These are phyloP conservation scores for Diarsia rubi DNA, from an alignment of 2,888 invertebrate genomes.

Conservation along the genomic window DNA sequence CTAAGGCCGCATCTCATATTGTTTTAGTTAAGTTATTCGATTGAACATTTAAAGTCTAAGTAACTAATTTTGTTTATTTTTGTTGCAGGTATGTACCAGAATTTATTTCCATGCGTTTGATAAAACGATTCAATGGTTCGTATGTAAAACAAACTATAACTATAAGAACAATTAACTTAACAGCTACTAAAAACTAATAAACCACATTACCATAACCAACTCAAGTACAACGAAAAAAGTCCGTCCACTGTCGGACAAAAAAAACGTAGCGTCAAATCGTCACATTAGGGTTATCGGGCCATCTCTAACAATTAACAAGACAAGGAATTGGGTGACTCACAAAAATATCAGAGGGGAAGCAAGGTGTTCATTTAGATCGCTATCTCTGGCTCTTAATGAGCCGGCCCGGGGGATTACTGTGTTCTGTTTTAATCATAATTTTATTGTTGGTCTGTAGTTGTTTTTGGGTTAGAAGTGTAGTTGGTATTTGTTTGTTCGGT, in stretches of 20 bases:
- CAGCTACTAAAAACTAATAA: conserved; percentile 3
- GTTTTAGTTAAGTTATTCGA: too few species aligned
- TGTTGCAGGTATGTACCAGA: conserved; percentile 54
- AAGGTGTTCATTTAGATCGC: conserved; percentile 66
- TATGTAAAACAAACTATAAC: conserved; percentile 1
- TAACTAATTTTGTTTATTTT: not conserved
- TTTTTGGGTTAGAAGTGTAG: conserved; percentile 18
- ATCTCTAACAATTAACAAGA: conserved; percentile 65
- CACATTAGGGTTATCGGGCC: conserved; percentile 62
- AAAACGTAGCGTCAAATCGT: conserved; percentile 60
- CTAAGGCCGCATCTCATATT: not conserved
- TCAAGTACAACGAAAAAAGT: conserved; percentile 13
- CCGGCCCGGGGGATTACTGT: conserved; percentile 24
- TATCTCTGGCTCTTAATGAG: conserved; percentile 66
- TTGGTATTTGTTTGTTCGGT: not conserved
- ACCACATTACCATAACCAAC: conserved; percentile 11
- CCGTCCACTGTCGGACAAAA: conserved; percentile 26
- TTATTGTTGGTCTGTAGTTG: conserved; percentile 10
- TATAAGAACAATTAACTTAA: not conserved
- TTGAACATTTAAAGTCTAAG: not conserved
- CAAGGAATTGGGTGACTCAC: conserved; percentile 54
- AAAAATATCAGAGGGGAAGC: conserved; percentile 55
- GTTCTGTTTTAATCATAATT: conserved; percentile 41
- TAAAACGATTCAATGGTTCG: not conserved
- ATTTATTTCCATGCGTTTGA: not conserved